These are phyloP conservation scores for Embiotoca jacksoni DNA, from an alignment of 2,113 vertebrate genomes.

Conservation along the genomic window DNA sequence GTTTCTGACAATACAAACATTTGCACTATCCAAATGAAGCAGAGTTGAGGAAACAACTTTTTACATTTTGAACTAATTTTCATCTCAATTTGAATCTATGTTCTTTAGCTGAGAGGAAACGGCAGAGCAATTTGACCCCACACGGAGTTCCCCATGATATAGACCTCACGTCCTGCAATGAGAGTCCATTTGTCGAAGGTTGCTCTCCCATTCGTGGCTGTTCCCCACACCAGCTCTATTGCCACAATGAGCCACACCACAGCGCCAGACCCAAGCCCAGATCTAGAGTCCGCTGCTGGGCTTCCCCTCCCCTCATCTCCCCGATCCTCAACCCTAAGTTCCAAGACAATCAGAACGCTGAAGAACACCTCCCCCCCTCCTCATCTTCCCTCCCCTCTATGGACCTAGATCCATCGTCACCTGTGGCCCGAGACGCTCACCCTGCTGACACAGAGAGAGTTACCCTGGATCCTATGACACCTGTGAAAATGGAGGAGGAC, in stretches of 20 bases:
- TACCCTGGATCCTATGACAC: slow-evolving; percentile 73
- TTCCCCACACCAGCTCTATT: slow-evolving; percentile 83
- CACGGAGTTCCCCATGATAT: slow-evolving; percentile 76
- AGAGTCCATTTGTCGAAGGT: slow-evolving; percentile 92
- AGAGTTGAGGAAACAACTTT: no score
- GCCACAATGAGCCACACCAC: slow-evolving; percentile 31
- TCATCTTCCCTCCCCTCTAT: slow-evolving; percentile 56
- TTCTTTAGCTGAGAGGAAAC: slow-evolving; percentile 84
- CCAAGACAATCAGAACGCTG: slow-evolving; percentile 80
- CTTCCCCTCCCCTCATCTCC: slow-evolving; percentile 85
- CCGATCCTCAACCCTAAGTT: slow-evolving; percentile 83
- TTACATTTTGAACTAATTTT: not conserved
- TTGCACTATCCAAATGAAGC: not conserved
- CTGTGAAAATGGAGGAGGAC: slow-evolving; percentile 86
- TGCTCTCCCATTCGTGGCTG: slow-evolving; percentile 93
- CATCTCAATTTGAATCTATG: not conserved
- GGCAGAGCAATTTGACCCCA: slow-evolving; percentile 85
- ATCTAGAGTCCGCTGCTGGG: slow-evolving; percentile 77
- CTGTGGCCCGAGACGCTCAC: not conserved
- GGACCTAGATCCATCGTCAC: slow-evolving; percentile 70
- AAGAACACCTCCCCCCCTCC: slow-evolving; percentile 58
- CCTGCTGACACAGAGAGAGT: slow-evolving; percentile 46
- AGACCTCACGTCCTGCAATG: slow-evolving; percentile 74
- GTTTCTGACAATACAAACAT: not conserved
- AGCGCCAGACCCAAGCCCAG: slow-evolving; percentile 54